Base-by-base conservation (phyloP, 2,797 vertebrate species). In the Chloroceryle inda region DNA sequence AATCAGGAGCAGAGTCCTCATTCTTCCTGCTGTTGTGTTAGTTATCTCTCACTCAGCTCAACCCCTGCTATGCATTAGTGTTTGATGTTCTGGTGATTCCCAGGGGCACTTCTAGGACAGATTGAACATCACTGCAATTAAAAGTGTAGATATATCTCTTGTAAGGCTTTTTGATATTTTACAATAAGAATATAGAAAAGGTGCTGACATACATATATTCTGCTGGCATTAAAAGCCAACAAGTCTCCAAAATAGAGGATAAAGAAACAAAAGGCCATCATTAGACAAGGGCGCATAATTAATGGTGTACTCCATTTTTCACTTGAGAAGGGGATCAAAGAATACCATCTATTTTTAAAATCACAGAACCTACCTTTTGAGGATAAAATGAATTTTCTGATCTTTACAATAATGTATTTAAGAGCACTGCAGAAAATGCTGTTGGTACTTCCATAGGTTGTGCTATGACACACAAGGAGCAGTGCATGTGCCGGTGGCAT, bases 71-170 rank as follows among this genome's bases (percentile, higher is more conserved):
- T 24, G 31, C 24, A 71, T 38, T 67, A 59, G 24, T 56, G 55
- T 88, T 87, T 85, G 78, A 80, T 77, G 61, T 74, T 94, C 67
- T 74, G 42, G 55, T 67, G 40, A 77, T 91, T 94, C 78, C 91
- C 52, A 75, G 37, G 47, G 40, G 47, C 20, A 29, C n/a, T 77
- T 73, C 52, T 49, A 67, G 75, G 72, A 79, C 44, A 84, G 74
- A 73, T 31, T 67, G 33, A 88, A 86, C 37, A 91, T 67, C 37
- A 53, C 22, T 79, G 52, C 22, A 89, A 74, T 83, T 87, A 87
- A 71, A 29, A 22, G 38, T 67, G 35, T 66, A 85, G 76, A 49
- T 67, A 67, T 22, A 62, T 24, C 6, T 67, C 27, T 92, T 79
- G 37, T 40, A 61, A 74, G 61, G 7, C 13, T 79, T 91, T 96